A percentile compares a stretch with the other conserved stretches of the same genome.
phyloP scores from a whole-genome alignment of 2,888 invertebrate genomes.

The Acanthosoma haemorrhoidale region DNA sequence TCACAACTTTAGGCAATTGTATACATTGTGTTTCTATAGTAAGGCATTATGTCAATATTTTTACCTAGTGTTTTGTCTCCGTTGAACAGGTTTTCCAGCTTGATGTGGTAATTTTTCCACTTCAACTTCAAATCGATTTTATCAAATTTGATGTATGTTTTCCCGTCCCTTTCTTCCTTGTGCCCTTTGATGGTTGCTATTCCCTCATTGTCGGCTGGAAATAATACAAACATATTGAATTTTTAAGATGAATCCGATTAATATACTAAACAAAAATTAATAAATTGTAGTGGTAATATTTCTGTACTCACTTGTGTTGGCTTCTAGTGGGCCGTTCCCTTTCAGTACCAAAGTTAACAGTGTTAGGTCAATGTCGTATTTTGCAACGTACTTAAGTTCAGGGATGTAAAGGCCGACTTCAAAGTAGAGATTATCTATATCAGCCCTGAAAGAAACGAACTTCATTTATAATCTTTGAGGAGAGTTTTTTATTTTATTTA shows the following conservation, averaged over 20 bases:
- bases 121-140: slow-evolving; percentile 51
- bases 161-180: slow-evolving; percentile 47
- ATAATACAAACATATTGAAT: background rate
- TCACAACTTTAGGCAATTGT: too few species aligned
- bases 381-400: slow-evolving; percentile 53
- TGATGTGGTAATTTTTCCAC: slow-evolving; percentile 54
- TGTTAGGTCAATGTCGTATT: slow-evolving; percentile 55
- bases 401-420: slow-evolving; percentile 52
- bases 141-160: slow-evolving; percentile 53
- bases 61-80: slow-evolving; percentile 56
- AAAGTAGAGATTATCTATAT: slow-evolving; percentile 50
- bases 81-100: slow-evolving; percentile 58
- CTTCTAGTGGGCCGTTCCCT: slow-evolving; percentile 56
- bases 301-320: slow-evolving; percentile 53
- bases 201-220: slow-evolving; percentile 51
- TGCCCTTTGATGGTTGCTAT: slow-evolving; percentile 48
- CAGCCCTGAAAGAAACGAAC: slow-evolving; percentile 45
- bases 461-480: too few species aligned
- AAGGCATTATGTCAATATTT: slow-evolving; percentile 17
- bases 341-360: slow-evolving; percentile 54
- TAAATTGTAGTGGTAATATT: too few species aligned
- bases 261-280: too few species aligned
- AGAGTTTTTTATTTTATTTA: too few species aligned
- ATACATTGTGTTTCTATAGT: too few species aligned
- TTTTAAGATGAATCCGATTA: background rate